phyloP scores from a whole-genome alignment of 2,888 invertebrate species.

The Prenolepis imparis region DNA sequence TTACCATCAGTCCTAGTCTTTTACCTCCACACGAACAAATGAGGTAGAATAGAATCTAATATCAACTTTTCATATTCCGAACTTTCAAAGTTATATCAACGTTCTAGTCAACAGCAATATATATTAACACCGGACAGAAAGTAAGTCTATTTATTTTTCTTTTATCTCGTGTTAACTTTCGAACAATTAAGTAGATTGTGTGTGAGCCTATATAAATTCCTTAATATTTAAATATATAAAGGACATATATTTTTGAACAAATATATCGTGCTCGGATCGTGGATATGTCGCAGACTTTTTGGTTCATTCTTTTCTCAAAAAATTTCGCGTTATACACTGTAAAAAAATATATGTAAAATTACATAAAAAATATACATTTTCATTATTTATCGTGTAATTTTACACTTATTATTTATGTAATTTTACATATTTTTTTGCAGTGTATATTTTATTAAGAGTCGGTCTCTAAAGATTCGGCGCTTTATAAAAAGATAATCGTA shows the following conservation, averaged over 20 bases:
- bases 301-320: background rate
- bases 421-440: too few species aligned
- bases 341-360: too few species aligned
- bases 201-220: background rate
- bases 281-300: background rate
- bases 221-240: background rate
- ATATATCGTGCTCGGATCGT: background rate
- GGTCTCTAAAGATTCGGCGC: background rate
- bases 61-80: slow-evolving; percentile 28
- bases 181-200: background rate
- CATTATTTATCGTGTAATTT: too few species aligned
- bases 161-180: background rate
- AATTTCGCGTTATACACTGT: background rate
- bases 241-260: background rate
- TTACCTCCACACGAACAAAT: slow-evolving; percentile 60
- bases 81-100: background rate
- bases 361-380: too few species aligned
- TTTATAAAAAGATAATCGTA: background rate
- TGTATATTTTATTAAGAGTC: background rate
- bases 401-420: too few species aligned
- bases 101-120: background rate
- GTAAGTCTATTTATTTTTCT: slow-evolving; percentile 6
- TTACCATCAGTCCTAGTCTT: slow-evolving; percentile 72
- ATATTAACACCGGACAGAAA: background rate
- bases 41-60: slow-evolving; percentile 60